phyloP scores from a whole-genome alignment of 2,797 vertebrate genomes.

The Eleutherodactylus coqui region DNA sequence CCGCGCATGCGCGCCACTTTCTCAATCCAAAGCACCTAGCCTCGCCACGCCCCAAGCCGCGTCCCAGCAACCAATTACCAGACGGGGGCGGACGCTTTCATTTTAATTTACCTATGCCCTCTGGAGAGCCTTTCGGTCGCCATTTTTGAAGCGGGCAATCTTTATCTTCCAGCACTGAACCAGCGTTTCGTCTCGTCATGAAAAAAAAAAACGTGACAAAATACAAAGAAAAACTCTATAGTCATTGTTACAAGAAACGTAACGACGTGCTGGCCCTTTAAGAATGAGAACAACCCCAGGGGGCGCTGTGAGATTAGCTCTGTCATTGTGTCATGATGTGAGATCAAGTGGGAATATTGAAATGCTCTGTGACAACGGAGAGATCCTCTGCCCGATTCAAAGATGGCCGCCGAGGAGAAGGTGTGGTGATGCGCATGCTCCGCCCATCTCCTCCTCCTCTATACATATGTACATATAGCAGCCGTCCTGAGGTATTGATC shows the following conservation, averaged over 20 bases:
- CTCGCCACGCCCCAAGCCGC: conserved; percentile 16
- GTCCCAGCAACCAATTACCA: neutral
- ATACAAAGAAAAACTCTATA: neutral
- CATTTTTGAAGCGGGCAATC: conserved; percentile 31
- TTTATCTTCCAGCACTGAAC: neutral
- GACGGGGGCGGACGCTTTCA: neutral
- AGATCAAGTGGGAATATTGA: neutral
- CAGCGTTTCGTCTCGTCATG: neutral
- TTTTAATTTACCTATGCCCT: neutral
- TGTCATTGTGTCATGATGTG: neutral
- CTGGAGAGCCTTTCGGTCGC: neutral
- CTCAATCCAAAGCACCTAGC: neutral
- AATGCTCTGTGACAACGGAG: neutral
- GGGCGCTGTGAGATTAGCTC: neutral
- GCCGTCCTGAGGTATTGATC: neutral
- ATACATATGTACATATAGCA: neutral
- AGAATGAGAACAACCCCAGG: neutral
- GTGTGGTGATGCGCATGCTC: neutral
- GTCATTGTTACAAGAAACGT: neutral
- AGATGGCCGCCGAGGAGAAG: neutral
- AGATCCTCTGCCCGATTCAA: neutral
- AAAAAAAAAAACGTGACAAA: neutral
- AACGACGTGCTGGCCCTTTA: neutral
- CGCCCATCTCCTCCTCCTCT: neutral
- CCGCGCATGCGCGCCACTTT: conserved; percentile 29